Evolutionary conservation across 1,140 invertebrate genomes (phyloP).

Genomic region (Bombus waltoni): DNA sequence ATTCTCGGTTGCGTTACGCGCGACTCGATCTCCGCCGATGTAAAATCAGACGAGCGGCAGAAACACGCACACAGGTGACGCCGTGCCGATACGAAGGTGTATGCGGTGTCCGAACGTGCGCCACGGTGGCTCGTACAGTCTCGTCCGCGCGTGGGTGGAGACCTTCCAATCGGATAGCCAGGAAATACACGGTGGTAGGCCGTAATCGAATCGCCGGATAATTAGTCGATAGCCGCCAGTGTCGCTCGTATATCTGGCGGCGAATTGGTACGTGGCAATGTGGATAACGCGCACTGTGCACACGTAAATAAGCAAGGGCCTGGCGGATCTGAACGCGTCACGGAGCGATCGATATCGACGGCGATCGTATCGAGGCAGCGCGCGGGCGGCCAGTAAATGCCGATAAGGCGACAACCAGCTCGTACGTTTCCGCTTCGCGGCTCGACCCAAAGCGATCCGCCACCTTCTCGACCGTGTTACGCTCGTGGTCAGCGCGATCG

Average conservation of each 20-base stretch:
- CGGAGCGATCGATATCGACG: slow-evolving; percentile 50
- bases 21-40: slow-evolving; percentile 37
- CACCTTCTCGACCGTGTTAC: slow-evolving; percentile 31
- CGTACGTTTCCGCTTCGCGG: slow-evolving; percentile 59
- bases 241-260: slow-evolving; percentile 52
- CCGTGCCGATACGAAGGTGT: neutral
- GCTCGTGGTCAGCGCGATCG: neutral
- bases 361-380: slow-evolving; percentile 53
- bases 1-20: slow-evolving; percentile 46
- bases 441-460: slow-evolving; percentile 41
- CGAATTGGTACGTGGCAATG: slow-evolving; percentile 29
- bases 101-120: neutral
- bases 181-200: slow-evolving; percentile 38
- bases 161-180: slow-evolving; percentile 39
- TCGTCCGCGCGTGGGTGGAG: slow-evolving; percentile 60
- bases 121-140: slow-evolving; percentile 25
- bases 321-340: slow-evolving; percentile 16
- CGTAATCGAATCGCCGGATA: slow-evolving; percentile 54
- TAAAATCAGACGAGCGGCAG: slow-evolving; percentile 20
- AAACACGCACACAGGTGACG: neutral
- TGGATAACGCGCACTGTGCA: slow-evolving; percentile 21
- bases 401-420: slow-evolving; percentile 64
- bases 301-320: slow-evolving; percentile 36
- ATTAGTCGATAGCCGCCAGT: slow-evolving; percentile 52
- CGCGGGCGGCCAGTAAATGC: slow-evolving; percentile 52